Percentiles rank a stretch among this genome's conserved stretches.
Evolutionary conservation across 2,888 invertebrate genomes (phyloP).

Genomic region (Ormyrus pomaceus): DNA sequence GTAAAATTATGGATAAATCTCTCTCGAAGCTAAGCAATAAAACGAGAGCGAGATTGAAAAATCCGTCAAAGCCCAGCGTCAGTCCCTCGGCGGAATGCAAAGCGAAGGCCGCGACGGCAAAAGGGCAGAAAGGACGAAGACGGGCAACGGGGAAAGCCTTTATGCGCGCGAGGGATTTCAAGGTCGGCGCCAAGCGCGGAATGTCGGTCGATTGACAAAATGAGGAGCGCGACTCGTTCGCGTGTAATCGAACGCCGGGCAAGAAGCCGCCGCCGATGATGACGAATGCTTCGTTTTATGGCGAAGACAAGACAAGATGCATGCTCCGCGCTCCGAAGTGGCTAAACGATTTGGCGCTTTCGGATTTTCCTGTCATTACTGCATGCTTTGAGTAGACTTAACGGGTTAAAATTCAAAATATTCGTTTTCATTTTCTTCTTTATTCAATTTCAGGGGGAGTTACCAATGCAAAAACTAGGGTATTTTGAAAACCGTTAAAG

Average conservation of each 20-base stretch:
- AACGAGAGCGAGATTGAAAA: neutral
- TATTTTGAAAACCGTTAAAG: no score
- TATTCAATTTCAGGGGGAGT: no score
- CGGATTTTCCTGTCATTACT: no score
- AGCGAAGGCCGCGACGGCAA: neutral
- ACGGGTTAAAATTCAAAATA: no score
- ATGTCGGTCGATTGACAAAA: conserved; percentile 43
- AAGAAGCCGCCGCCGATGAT: neutral
- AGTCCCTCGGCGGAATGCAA: neutral
- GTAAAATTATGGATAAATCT: no score
- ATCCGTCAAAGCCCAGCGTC: neutral
- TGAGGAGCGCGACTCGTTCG: conserved; percentile 2
- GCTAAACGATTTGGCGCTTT: no score
- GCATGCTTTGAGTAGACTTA: no score
- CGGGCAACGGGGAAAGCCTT: no score
- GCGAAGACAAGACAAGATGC: neutral
- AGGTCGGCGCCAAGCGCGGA: conserved; percentile 21
- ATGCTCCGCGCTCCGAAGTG: no score
- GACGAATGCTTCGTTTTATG: neutral
- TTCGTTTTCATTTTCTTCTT: no score
- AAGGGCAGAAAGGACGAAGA: neutral
- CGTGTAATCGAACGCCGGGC: conserved; percentile 7
- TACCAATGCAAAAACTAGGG: no score
- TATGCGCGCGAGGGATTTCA: conserved; percentile 6
- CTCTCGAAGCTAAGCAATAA: no score